Evolutionary conservation across 2,888 invertebrate species (phyloP).

Genomic region (Sinhomidia bicolor): DNA sequence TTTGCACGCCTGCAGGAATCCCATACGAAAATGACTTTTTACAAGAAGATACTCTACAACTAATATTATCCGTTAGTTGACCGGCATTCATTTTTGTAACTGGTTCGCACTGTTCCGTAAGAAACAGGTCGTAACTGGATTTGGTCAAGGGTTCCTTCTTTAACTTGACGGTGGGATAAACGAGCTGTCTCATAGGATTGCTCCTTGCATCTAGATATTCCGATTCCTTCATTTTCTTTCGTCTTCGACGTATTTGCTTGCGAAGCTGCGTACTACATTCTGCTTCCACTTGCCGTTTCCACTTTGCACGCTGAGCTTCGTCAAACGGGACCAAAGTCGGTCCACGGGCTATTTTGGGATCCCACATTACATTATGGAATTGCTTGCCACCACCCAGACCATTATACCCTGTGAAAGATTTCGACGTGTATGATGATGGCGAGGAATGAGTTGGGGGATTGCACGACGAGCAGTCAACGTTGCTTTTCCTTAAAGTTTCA

Average conservation of each 20-base stretch:
- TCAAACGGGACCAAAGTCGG: conserved; percentile 15
- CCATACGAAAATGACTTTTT: conserved; percentile 25
- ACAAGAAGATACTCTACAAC: background rate
- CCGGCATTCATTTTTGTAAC: background rate
- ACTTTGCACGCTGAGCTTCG: conserved; percentile 29
- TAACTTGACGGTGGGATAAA: conserved; percentile 40
- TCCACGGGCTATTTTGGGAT: conserved; percentile 44
- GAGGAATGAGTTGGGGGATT: background rate
- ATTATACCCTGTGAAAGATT: background rate
- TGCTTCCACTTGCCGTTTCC: conserved; percentile 45
- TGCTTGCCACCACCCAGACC: background rate
- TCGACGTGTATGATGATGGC: background rate
- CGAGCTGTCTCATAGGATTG: conserved; percentile 18
- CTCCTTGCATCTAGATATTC: conserved; percentile 8
- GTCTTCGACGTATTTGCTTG: background rate
- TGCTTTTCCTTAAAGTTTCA: background rate
- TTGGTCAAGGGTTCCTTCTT: conserved; percentile 44
- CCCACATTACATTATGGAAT: conserved; percentile 62
- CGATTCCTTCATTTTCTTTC: background rate
- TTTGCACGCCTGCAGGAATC: conserved; percentile 12
- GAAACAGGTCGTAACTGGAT: conserved; percentile 3
- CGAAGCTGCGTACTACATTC: background rate
- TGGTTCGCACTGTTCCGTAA: conserved; percentile 8
- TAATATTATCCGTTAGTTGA: conserved; percentile 6
- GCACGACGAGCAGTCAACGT: background rate